These are phyloP conservation scores for Lampropteryx suffumata DNA, from an alignment of 2,888 invertebrate genomes.

Conservation along the genomic window DNA sequence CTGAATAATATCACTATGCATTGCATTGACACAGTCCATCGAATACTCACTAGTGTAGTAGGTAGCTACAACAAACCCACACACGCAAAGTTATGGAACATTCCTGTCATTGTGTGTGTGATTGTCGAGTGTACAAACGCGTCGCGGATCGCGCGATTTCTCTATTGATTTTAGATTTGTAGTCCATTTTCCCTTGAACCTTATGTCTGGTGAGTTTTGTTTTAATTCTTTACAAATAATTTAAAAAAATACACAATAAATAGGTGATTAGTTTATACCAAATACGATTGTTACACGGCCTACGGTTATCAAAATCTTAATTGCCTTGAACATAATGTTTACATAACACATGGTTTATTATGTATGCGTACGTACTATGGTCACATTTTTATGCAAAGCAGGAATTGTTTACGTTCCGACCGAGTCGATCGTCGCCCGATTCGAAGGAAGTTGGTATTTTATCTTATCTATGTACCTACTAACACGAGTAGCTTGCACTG, in stretches of 20 bases:
- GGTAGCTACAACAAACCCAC: constrained; percentile 49
- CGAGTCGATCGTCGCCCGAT: constrained; percentile 16
- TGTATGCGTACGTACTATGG: constrained; percentile 30
- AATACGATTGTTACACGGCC: constrained; percentile 19
- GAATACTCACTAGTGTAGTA: constrained; percentile 51
- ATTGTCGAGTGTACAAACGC: constrained; percentile 63
- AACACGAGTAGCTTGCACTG: constrained; percentile 17
- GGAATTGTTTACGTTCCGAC: constrained; percentile 23
- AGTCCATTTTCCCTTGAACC: constrained; percentile 66
- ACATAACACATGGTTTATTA: constrained; percentile 33
- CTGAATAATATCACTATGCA: constrained; percentile 63
- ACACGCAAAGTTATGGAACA: constrained; percentile 37
- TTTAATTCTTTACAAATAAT: neutral
- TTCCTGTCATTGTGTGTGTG: constrained; percentile 53
- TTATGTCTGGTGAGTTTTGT: constrained; percentile 72
- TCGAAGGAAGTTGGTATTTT: constrained; percentile 26
- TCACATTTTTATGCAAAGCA: constrained; percentile 28
- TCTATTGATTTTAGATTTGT: constrained; percentile 73
- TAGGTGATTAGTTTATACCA: neutral
- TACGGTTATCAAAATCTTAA: constrained; percentile 45
- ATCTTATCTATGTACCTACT: constrained; percentile 25
- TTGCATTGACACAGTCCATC: constrained; percentile 56
- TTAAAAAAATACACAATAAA: neutral
- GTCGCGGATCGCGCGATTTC: constrained; percentile 66
- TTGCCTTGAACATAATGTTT: constrained; percentile 49